Conservation (phyloP, 2,888 invertebrate species). For the Pterostichus madidus region DNA sequence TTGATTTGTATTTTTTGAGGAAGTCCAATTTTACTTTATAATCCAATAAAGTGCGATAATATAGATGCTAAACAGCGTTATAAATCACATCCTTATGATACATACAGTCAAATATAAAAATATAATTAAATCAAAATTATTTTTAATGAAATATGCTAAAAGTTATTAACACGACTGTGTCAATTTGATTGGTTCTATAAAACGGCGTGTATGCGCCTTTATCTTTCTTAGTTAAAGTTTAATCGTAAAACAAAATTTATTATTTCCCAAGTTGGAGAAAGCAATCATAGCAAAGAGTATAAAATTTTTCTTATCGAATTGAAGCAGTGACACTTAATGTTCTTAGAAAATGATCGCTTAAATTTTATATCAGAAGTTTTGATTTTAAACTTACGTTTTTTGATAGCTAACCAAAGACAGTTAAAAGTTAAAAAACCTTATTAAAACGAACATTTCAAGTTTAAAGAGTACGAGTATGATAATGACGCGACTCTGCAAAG, state of each 20-base stretch:
- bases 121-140: too few species aligned
- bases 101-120: too few species aligned
- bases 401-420: constrained; percentile 33
- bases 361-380: constrained; percentile 52
- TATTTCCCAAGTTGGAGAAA: constrained; percentile 45
- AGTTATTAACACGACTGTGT: background rate
- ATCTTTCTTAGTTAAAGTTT: constrained; percentile 39
- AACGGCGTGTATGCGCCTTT: constrained; percentile 10
- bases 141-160: too few species aligned
- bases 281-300: constrained; percentile 47
- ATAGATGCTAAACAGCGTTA: too few species aligned
- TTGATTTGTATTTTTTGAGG: too few species aligned
- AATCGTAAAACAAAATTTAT: constrained; percentile 49
- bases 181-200: background rate
- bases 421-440: constrained; percentile 31
- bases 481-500: background rate
- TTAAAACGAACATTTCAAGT: constrained; percentile 9
- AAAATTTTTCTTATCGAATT: constrained; percentile 52
- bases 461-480: constrained; percentile 4
- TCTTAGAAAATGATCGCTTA: constrained; percentile 32
- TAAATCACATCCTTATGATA: too few species aligned
- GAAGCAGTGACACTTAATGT: constrained; percentile 48
- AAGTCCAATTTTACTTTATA: too few species aligned
- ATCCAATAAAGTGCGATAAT: too few species aligned
- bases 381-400: constrained; percentile 52